Evolutionary conservation across 2,888 invertebrate species (phyloP), one percentile per base, ranked within the genome.

Genomic region (Helicoverpa assulta): DNA sequence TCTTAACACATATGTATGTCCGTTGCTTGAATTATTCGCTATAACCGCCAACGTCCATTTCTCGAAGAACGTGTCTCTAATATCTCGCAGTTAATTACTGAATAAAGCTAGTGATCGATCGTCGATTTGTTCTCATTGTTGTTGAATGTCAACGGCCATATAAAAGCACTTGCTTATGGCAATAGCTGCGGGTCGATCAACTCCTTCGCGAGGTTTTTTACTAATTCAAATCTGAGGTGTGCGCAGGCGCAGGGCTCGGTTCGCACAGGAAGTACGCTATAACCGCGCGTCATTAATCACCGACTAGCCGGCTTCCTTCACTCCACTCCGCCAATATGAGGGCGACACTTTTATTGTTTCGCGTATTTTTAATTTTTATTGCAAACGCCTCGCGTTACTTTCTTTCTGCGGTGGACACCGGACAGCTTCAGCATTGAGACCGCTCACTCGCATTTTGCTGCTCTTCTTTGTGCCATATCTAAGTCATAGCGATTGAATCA

Each of bases 311-410:
- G 90, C 90, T 91, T 91, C 89, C 87, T 89, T 84, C 88, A 86
- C 80, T 83, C 75, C 81, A 76, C 77, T 81, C 79, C 66, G 80
- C 70, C 73, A 80, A 85, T 80, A 85, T 83, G 84, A 84, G 85
- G 88, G 85, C 86, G 89, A 89, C 91, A 92, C 88, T 91, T 92
- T 89, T 92, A 92, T 91, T 89, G 91, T 90, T 90, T 91, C 88
- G 70, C 83, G 77, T 85, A 83, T 82, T 88, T 88, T 89, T 85
- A 81, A 80, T 83, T 79, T 83, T 84, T 83, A 76, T 84, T 79
- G 70, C 67, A 57, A 59, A 57, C 53, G 62, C 77, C 37, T 77
- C 62, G 62, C 50, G 53, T 59, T 62, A 40, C 56, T 66, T 79
- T 77, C 63, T 74, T 61, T 71, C 77, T 68, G 68, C 65, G 60